These are phyloP conservation scores for Phenganax stokvisi DNA, from an alignment of 92 coral and sea anemone genomes.

Conservation along the genomic window DNA sequence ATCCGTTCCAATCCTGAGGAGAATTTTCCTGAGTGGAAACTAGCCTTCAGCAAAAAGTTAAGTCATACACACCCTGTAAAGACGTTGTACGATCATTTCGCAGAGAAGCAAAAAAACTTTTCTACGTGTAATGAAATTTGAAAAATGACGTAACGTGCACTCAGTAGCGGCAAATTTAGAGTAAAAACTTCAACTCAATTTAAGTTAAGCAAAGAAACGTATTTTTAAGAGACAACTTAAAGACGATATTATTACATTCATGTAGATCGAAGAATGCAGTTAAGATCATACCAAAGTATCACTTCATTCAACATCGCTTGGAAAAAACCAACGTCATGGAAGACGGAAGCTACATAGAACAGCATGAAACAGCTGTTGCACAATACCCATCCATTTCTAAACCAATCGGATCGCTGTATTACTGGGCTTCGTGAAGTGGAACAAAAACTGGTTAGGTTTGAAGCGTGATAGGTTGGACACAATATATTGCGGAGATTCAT, in stretches of 20 bases:
- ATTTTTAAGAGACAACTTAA: not conserved
- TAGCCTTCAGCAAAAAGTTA: no score
- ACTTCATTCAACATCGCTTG: constrained; percentile 32
- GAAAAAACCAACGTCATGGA: constrained; percentile 27
- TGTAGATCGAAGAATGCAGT: constrained; percentile 24
- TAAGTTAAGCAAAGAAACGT: not conserved
- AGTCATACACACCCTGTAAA: no score
- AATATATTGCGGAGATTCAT: no score
- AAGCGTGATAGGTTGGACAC: no score
- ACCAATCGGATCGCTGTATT: constrained; percentile 25
- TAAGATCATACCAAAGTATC: constrained; percentile 7
- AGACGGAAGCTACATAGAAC: constrained; percentile 32
- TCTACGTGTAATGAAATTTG: no score
- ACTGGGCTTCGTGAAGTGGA: constrained; percentile 14
- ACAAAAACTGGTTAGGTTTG: not conserved
- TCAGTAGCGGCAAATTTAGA: no score
- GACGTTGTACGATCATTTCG: no score
- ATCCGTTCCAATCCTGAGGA: no score
- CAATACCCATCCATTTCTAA: constrained; percentile 17
- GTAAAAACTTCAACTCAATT: no score
- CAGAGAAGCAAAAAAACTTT: no score
- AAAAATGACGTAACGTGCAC: no score
- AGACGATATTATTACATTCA: not conserved
- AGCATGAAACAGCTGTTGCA: constrained; percentile 24
- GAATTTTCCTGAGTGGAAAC: no score